These are phyloP conservation scores for Grammomys surdaster DNA, from an alignment of 2,113 vertebrate genomes.

Conservation along the genomic window DNA sequence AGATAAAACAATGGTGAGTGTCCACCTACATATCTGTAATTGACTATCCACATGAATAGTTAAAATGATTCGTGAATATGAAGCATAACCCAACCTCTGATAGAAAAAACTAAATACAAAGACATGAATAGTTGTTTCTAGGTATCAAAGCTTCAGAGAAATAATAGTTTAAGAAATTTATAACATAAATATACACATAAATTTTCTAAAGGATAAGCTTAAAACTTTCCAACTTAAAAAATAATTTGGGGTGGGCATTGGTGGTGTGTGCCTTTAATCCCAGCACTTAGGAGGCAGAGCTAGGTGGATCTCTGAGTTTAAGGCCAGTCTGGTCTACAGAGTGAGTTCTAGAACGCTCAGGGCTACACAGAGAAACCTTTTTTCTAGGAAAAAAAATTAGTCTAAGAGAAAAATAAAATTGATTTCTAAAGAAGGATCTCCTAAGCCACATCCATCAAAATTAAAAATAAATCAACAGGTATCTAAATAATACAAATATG, in stretches of 20 bases:
- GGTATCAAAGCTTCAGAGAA: conserved; percentile 45
- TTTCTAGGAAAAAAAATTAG: neutral
- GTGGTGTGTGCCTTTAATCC: neutral
- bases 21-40: neutral
- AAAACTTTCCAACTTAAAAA: conserved; percentile 38
- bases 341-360: neutral
- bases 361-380: neutral
- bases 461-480: conserved; percentile 10
- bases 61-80: neutral
- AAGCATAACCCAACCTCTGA: neutral
- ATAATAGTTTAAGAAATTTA: conserved; percentile 43
- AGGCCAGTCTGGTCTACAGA: neutral
- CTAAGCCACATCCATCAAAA: neutral
- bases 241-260: neutral
- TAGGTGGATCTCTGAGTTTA: neutral
- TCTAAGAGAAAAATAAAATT: conserved; percentile 45
- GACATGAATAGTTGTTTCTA: conserved; percentile 46
- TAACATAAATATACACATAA: neutral
- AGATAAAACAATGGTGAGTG: conserved; percentile 17
- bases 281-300: neutral
- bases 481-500: conserved; percentile 51
- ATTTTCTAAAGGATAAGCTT: conserved; percentile 35
- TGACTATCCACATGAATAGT: neutral
- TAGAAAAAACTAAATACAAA: conserved; percentile 7
- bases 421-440: conserved; percentile 30